Base-by-base conservation (phyloP, 1,140 invertebrate genomes). In the Gyrodactylus bullatarudis region DNA sequence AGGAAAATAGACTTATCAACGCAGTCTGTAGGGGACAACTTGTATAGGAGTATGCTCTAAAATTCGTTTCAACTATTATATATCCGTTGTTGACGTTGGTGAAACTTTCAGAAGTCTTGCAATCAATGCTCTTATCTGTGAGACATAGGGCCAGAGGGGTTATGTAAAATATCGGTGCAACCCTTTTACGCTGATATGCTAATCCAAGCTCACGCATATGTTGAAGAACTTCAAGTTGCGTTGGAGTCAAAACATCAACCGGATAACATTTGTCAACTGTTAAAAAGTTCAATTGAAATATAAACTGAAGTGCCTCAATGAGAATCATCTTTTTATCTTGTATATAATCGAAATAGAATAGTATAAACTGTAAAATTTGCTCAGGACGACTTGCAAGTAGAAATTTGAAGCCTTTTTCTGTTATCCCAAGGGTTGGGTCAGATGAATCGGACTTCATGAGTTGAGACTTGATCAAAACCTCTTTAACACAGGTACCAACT, bases 61-160 rank as follows among this genome's bases (percentile, higher is more conserved):
- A 97, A 84, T 97, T 97, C 23, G 92, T 97, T 84, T 97, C 92
- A 20, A 95, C 88, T 70, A 97, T 82, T 73, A 97, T 87, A 79
- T 89, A 93, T 22, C 91, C 91, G 34, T 54, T 54, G 34, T 54
- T 54, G 8, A 76, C 78, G 73, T 74, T 77, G n/a, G 25, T 68
- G 26, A 26, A 26, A 71, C 23, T 54, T 72, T 20, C 1, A 1
- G 16, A 23, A 20, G 26, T 72, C 19, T 20, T n/a, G n/a, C n/a
- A 25, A 20, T 54, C 34, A 8, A 54, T 54, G 34, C 8, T 54
- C n/a, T 54, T n/a, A 54, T 54, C 34, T 54, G 34, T 54, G 8
- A 54, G 34, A n/a, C 34, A 54, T 8, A 54, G 34, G 8, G 34
- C 34, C 34, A 54, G 34, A n/a, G 34, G 34, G 8, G 34, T 54